Base-by-base conservation (phyloP, 2,888 invertebrate genomes). In the Apotomis betuletana region DNA sequence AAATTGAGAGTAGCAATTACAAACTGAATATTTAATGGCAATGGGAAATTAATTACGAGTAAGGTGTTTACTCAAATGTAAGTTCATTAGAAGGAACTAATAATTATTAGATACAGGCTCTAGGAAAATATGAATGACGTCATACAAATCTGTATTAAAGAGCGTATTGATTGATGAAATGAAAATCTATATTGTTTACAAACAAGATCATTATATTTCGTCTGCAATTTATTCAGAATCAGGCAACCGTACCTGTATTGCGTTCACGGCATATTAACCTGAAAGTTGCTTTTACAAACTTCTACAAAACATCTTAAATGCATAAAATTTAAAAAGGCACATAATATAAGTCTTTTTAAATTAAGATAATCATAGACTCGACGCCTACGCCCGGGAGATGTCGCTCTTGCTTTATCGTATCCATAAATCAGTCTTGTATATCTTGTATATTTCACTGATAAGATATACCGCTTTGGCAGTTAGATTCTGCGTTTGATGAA, bases 341-440 rank as follows among this genome's bases (percentile, higher is more conserved):
- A 46, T 65, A n/a, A n/a, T n/a, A n/a, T n/a, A 10, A n/a, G 57
- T n/a, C 65, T 15, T 65, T 57, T 57, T 46, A 3, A 65, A 5
- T 5, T 5, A 46, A 57, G 52, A 36, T 36, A 57, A 46, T 65
- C n/a, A n/a, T 57, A 65, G 81, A 85, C 85, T 82, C 83, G 86
- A 77, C 78, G 51, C 60, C 69, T 71, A 76, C 79, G 74, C 73
- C 73, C 71, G 74, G 69, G 77, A 81, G 84, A 84, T 83, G 83
- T 85, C 82, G 83, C 81, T 76, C 76, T 76, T 82, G 82, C 82
- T 83, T 81, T 85, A 86, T 87, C 86, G 84, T 73, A 74, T 73
- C 74, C 80, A 83, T 89, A 87, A 87, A 88, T 89, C 87, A 85
- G 80, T 77, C 82, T 86, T 85, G 85, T 84, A 83, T 82, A 85